Evolutionary conservation across 2,797 vertebrate species (phyloP).

Genomic region (Spheniscus humboldti): DNA sequence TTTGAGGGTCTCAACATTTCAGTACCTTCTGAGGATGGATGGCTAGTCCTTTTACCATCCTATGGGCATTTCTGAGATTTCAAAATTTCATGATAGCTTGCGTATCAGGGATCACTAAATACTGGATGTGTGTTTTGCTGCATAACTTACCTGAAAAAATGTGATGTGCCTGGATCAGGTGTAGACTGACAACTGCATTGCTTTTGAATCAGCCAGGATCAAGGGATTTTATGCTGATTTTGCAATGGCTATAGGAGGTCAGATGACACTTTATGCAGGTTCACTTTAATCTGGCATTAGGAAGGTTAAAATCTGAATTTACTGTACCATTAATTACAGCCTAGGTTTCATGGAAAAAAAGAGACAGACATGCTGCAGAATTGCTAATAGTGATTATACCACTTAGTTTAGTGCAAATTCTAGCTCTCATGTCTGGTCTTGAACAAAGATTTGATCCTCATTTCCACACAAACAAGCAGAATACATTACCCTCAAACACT

Average conservation of each 20-base stretch:
- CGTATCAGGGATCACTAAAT: not conserved
- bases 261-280: not conserved
- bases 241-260: not conserved
- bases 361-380: not conserved
- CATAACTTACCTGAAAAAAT: not conserved
- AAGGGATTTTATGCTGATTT: not conserved
- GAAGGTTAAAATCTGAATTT: not conserved
- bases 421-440: not conserved
- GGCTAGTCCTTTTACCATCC: not conserved
- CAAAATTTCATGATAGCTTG: not conserved
- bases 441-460: not conserved
- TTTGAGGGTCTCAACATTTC: not conserved
- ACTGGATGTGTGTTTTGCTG: not conserved
- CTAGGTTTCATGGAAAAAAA: not conserved
- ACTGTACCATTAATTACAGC: not conserved
- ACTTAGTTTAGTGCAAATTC: not conserved
- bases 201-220: not conserved
- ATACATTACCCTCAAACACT: not conserved
- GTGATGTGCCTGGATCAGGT: not conserved
- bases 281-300: not conserved
- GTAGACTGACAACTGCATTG: not conserved
- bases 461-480: slow-evolving; percentile 3
- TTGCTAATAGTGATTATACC: not conserved
- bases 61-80: not conserved
- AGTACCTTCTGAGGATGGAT: not conserved